Evolutionary conservation across 1,140 invertebrate genomes (phyloP), one percentile per base, ranked within the genome.

Genomic region (Monochamus saltuarius): DNA sequence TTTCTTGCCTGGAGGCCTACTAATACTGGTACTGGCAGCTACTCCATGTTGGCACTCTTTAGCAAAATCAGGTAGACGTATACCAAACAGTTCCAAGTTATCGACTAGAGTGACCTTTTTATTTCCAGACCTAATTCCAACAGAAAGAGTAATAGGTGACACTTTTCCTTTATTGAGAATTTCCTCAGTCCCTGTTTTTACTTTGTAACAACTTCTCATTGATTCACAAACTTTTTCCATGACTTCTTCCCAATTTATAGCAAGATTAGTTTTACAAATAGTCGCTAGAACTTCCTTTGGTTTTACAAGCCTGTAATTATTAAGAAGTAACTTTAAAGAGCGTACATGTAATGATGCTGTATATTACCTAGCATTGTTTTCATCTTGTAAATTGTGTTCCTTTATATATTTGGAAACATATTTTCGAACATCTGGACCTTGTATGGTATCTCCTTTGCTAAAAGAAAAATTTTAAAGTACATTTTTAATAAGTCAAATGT

Each of bases 41-140:
- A 92, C 91, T 10, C 85, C 88, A 59, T 85, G 82, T 77, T 95
- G 92, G 68, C 92, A 91, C 69, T 88, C 84, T 67, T 89, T 89
- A 8, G 89, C 89, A 77, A 96, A 89, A 64, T 89, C 86, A 19
- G 83, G 75, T 45, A 92, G 78, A 70, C 87, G 87, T 60, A 96
- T 91, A 11, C 92, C 92, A 79, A 86, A 96, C 17, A 84, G 78
- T 75, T 94, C 91, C 59, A 95, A 81, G 77, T 95, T 95, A 62
- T 91, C 90, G 0, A 97, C 84, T 37, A 96, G 75, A 1, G 94
- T 96, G 10, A 92, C 91, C 82, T 95, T 95, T 76, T 97, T 97
- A 72, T 92, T 92, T n/a, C 89, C 87, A 19, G 85, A 84, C 53
- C 93, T 78, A n/a, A 85, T 87, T 11, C 84, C 85, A 3, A 94